Conservation (phyloP, 2,888 invertebrate species). For the Clepsis dumicolana region DNA sequence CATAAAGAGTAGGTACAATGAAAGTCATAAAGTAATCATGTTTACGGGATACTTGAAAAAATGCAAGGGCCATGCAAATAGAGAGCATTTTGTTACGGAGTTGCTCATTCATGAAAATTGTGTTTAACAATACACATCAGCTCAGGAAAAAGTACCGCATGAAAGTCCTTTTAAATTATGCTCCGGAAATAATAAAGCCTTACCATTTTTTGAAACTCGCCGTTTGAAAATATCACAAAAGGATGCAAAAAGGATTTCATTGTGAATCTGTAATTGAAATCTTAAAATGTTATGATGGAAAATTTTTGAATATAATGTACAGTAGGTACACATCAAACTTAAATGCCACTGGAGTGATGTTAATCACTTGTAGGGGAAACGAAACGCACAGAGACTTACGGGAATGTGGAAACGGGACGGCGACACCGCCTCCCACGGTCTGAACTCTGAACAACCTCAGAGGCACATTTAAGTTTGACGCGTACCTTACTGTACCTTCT, state of each 20-base stretch:
- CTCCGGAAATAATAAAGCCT: slow-evolving; percentile 27
- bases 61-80: slow-evolving; percentile 22
- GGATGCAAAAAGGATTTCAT: background rate
- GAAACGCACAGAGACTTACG: too few relatives aligned
- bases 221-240: background rate
- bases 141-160: slow-evolving; percentile 30
- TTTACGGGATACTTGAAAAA: slow-evolving; percentile 23
- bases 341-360: too few relatives aligned
- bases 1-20: slow-evolving; percentile 1
- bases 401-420: too few relatives aligned
- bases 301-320: too few relatives aligned
- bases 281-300: too few relatives aligned
- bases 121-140: slow-evolving; percentile 37
- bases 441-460: too few relatives aligned
- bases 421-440: too few relatives aligned
- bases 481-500: too few relatives aligned
- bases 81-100: slow-evolving; percentile 27
- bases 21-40: slow-evolving; percentile 25
- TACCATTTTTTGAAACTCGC: slow-evolving; percentile 21
- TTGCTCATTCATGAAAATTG: slow-evolving; percentile 34
- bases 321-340: too few relatives aligned
- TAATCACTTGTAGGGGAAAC: too few relatives aligned
- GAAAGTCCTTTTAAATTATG: slow-evolving; percentile 33
- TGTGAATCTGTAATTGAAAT: background rate
- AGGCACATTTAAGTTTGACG: too few relatives aligned